Percentiles rank a stretch among this genome's conserved stretches.
Conservation (phyloP, 2,888 invertebrate species). For the Oasisia sp. region DNA sequence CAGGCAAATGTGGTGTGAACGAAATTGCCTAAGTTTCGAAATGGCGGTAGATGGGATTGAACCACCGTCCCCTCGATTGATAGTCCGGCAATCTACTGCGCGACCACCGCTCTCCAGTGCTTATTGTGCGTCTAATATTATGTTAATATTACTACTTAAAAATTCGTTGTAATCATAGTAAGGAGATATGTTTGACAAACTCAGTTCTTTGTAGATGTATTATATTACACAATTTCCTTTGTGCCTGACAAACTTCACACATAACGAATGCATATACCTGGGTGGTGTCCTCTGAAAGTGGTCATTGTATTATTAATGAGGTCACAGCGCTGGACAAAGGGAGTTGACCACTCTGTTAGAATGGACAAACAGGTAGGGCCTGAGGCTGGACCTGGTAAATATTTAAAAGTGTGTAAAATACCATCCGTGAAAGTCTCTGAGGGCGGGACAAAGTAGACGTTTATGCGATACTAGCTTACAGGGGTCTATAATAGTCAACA, state of each 20-base stretch:
- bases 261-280: not conserved
- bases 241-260: not conserved
- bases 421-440: too few relatives aligned
- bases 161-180: not conserved
- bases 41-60: too few relatives aligned
- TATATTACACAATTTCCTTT: not conserved
- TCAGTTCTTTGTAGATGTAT: not conserved
- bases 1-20: too few relatives aligned
- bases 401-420: too few relatives aligned
- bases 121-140: not conserved
- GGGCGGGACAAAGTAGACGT: too few relatives aligned
- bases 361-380: too few relatives aligned
- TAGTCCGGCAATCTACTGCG: too few relatives aligned
- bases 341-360: not conserved
- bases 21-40: too few relatives aligned
- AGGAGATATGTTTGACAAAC: not conserved
- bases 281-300: not conserved
- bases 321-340: not conserved
- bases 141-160: not conserved
- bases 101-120: too few relatives aligned
- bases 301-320: not conserved
- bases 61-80: too few relatives aligned
- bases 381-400: too few relatives aligned
- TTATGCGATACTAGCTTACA: too few relatives aligned
- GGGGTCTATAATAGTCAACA: not conserved